Base-by-base conservation (phyloP, 2,888 invertebrate species). In the Diachrysia chrysitis region DNA sequence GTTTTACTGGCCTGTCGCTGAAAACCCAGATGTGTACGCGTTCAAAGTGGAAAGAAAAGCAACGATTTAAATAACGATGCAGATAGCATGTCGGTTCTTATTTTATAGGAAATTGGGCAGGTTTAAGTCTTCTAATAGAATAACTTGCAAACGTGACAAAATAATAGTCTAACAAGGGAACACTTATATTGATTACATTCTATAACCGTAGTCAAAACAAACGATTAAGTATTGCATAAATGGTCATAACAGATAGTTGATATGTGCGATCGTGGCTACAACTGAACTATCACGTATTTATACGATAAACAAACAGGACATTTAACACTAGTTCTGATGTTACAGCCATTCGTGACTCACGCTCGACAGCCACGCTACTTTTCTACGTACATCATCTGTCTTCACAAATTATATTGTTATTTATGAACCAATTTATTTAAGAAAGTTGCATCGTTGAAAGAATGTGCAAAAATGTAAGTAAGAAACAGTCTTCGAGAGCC, bases 311-410 rank as follows among this genome's bases (percentile, higher is more conserved):
- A 71, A 72, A 76, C 61, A 71, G 70, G 81, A 70, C 56, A 81
- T 23, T 58, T 48, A 63, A 81, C 51, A 72, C 69, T 54, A 54
- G 23, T 6, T 70, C 69, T 84, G 74, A 60, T 51, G 61, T 84
- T 72, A 70, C 54, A 65, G 61, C 53, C 61, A 73, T 73, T 73
- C 69, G 78, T 85, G 83, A 82, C 76, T 83, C 84, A 82, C 69
- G 71, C 69, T 59, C 58, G 72, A 78, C 71, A 69, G 79, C 42
- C 73, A 66, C 77, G 76, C 72, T 70, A 67, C 58, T 63, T 69
- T 69, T 73, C 67, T 65, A 69, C 76, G 62, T 69, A 65, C 66
- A 66, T 79, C 79, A 69, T 19, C 48, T 79, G 71, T 76, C 80
- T 71, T 67, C 66, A 76, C 78, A 58, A 81, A 70, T 78, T 73